These are phyloP conservation scores for Sinelater perroti DNA, from an alignment of 2,888 invertebrate species.

Conservation along the genomic window DNA sequence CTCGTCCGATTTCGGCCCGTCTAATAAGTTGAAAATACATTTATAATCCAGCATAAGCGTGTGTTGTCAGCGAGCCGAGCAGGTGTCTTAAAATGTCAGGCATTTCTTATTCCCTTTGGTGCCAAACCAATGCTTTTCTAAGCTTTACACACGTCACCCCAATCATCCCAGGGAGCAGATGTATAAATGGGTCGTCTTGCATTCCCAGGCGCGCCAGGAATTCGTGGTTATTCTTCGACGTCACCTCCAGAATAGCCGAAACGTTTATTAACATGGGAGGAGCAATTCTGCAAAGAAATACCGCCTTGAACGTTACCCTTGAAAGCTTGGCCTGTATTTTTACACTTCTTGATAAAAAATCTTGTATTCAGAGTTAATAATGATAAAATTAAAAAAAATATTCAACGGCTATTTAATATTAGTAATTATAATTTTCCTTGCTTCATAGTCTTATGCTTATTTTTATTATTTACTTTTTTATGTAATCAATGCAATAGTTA, in stretches of 20 bases:
- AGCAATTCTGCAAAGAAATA: no score
- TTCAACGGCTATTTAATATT: no score
- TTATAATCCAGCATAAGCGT: conserved; percentile 16
- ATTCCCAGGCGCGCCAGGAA: conserved; percentile 27
- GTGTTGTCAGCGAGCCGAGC: conserved; percentile 20
- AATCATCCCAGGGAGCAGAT: conserved; percentile 30
- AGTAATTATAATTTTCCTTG: no score
- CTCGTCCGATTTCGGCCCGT: background rate
- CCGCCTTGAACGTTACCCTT: no score
- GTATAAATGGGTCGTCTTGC: conserved; percentile 28
- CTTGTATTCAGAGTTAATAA: no score
- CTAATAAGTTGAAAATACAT: conserved; percentile 16
- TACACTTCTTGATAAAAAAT: no score
- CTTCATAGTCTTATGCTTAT: no score
- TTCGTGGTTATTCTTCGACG: conserved; percentile 24
- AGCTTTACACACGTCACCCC: conserved; percentile 35
- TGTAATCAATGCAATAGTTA: no score
- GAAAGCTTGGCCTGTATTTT: no score
- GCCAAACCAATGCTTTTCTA: conserved; percentile 31
- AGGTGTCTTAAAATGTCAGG: conserved; percentile 30
- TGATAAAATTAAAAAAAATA: no score
- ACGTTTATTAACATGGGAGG: conserved; percentile 7
- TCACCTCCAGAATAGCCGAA: conserved; percentile 22
- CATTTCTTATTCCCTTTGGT: conserved; percentile 31
- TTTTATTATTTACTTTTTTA: no score